Evolutionary conservation across 1,140 invertebrate species (phyloP).

Genomic region (Microplitis mediator): DNA sequence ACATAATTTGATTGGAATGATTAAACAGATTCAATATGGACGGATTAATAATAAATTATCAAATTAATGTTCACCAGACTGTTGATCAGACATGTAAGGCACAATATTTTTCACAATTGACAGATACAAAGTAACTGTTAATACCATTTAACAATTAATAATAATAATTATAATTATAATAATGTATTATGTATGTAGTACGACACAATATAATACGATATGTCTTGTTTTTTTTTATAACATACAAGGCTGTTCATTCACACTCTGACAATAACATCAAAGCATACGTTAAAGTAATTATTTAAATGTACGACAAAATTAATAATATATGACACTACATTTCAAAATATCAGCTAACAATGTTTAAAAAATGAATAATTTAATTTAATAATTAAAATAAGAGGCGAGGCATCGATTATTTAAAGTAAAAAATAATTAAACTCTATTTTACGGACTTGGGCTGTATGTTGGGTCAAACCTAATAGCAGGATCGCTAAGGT

Average conservation of each 20-base stretch:
- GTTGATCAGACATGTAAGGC: not conserved
- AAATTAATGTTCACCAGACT: not conserved
- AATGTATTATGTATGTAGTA: too few relatives aligned
- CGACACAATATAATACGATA: too few relatives aligned
- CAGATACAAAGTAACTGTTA: too few relatives aligned
- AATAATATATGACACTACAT: too few relatives aligned
- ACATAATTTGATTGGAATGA: not conserved
- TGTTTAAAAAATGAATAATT: not conserved
- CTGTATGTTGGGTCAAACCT: constrained; percentile 36
- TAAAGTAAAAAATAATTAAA: not conserved
- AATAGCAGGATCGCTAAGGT: constrained; percentile 52
- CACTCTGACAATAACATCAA: too few relatives aligned
- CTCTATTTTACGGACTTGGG: constrained; percentile 9
- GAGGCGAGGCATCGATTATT: not conserved
- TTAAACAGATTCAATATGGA: not conserved
- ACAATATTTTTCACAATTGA: not conserved
- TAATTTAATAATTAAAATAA: not conserved
- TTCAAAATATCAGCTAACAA: too few relatives aligned
- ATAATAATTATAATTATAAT: too few relatives aligned
- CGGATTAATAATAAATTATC: not conserved
- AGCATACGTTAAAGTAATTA: too few relatives aligned
- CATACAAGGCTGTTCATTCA: too few relatives aligned
- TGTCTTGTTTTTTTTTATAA: too few relatives aligned
- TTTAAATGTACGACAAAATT: too few relatives aligned
- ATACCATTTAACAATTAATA: too few relatives aligned